Percentiles rank a stretch among this genome's conserved stretches.
These are phyloP conservation scores for Caerostris darwini DNA, from an alignment of 1,140 invertebrate species.

Conservation along the genomic window DNA sequence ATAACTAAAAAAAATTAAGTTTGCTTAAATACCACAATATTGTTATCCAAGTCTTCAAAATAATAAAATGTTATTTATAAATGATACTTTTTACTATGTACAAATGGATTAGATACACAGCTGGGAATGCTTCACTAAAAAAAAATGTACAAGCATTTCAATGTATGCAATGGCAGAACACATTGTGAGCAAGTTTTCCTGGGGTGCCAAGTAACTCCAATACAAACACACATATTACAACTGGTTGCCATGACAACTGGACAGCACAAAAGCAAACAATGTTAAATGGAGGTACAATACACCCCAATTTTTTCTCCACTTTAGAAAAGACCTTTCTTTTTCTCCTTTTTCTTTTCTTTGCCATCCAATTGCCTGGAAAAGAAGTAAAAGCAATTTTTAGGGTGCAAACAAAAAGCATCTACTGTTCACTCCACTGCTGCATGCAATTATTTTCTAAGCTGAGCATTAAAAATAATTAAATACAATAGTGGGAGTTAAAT, in stretches of 20 bases:
- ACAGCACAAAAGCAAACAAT: slow-evolving; percentile 69
- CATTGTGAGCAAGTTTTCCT: slow-evolving; percentile 59
- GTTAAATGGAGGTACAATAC: slow-evolving; percentile 50
- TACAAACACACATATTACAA: slow-evolving; percentile 43
- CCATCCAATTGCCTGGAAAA: slow-evolving; percentile 78
- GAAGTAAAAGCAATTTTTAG: slow-evolving; percentile 65
- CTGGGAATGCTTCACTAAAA: slow-evolving; percentile 60
- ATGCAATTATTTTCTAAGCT: background rate
- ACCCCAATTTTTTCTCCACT: slow-evolving; percentile 2
- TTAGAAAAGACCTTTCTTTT: slow-evolving; percentile 78
- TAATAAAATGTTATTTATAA: slow-evolving; percentile 74
- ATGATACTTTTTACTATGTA: slow-evolving; percentile 68
- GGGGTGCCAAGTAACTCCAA: slow-evolving; percentile 34
- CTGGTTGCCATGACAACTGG: background rate
- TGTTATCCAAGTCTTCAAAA: slow-evolving; percentile 15
- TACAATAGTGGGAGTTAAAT: background rate
- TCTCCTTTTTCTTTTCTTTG: slow-evolving; percentile 78
- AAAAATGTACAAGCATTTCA: slow-evolving; percentile 75
- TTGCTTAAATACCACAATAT: background rate
- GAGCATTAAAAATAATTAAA: background rate
- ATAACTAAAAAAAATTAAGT: background rate
- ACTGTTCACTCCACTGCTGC: background rate
- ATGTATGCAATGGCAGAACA: slow-evolving; percentile 53
- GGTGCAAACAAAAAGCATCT: slow-evolving; percentile 64
- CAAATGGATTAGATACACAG: slow-evolving; percentile 42